Base-by-base conservation (phyloP, 2,113 vertebrate species). In the Tyto alba region DNA sequence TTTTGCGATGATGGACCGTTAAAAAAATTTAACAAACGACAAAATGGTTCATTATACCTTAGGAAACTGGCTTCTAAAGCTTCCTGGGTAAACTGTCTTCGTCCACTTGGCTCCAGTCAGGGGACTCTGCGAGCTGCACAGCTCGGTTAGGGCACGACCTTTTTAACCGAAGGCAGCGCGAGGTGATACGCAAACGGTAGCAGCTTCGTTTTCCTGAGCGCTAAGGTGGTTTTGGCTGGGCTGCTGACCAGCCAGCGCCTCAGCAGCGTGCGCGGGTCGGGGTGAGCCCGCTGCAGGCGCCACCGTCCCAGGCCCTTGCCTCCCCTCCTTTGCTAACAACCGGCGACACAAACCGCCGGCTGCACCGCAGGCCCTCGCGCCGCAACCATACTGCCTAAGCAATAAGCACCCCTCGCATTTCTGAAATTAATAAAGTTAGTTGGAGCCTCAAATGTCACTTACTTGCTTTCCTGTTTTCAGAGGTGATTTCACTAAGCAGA, bases 401-500 rank as follows among this genome's bases (percentile, higher is more conserved):
- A 97, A 59, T 53, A 72, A 92, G 50, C 87, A 92, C 88, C 86
- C 77, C 97, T 94, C 60, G 64, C 95, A 92, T 97, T 98, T 97
- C 97, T 96, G 98, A 98, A 99, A 99, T 99, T 98, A 99, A 99
- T 99, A 96, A 98, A 98, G 98, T 99, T 98, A 98, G 96, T 97
- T 97, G 94, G 97, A 98, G 96, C 98, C 98, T 98, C 98, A 98
- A 98, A 99, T 97, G 98, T 98, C 98, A 94, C 98, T 98, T 98
- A 96, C 98, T 98, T 98, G 98, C 98, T 98, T 98, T 98, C 98
- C 98, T 98, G 98, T 99, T 99, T 99, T 98, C 98, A 98, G 98
- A 98, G 98, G 98, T 98, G 98, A 99, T 99, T 99, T 98, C 98
- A 98, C 98, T 99, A 98, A 99, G 98, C 98, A 98, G 97, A 98